phyloP scores from a whole-genome alignment of 2,797 vertebrate genomes.

The Merluccius polli region DNA sequence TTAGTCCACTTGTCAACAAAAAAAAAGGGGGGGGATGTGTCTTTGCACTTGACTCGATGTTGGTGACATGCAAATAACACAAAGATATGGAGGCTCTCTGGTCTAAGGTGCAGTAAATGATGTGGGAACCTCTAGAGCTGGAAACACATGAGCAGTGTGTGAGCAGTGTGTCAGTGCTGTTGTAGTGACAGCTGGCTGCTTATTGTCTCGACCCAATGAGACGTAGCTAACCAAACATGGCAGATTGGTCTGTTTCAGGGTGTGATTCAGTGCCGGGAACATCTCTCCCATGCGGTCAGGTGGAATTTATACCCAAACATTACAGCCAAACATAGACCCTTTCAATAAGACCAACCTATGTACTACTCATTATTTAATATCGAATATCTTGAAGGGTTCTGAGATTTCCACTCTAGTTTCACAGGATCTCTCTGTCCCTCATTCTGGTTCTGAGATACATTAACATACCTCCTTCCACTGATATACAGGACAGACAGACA shows the following conservation, averaged over 20 bases:
- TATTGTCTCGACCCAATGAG: not conserved
- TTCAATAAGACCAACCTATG: not conserved
- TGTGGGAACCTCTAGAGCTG: not conserved
- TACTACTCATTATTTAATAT: not conserved
- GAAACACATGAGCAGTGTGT: not conserved
- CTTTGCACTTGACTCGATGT: too few relatives aligned
- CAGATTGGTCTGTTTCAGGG: not conserved
- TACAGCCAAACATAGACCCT: not conserved
- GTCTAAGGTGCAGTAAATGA: not conserved
- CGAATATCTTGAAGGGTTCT: not conserved
- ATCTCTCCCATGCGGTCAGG: not conserved
- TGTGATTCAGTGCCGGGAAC: not conserved
- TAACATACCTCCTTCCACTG: not conserved
- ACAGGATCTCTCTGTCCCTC: not conserved
- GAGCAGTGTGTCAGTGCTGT: not conserved
- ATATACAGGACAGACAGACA: not conserved
- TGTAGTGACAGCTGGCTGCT: not conserved
- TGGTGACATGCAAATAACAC: not conserved
- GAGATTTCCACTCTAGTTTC: not conserved
- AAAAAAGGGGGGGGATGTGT: too few relatives aligned
- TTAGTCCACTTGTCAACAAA: not conserved
- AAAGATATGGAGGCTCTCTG: not conserved
- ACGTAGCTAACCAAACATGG: not conserved
- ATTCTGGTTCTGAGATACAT: not conserved
- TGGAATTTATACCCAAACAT: not conserved